A percentile compares a stretch with the other conserved stretches of the same genome.
These are phyloP conservation scores for Dinothrombium tinctorium DNA, from an alignment of 1,140 invertebrate species.

Conservation along the genomic window DNA sequence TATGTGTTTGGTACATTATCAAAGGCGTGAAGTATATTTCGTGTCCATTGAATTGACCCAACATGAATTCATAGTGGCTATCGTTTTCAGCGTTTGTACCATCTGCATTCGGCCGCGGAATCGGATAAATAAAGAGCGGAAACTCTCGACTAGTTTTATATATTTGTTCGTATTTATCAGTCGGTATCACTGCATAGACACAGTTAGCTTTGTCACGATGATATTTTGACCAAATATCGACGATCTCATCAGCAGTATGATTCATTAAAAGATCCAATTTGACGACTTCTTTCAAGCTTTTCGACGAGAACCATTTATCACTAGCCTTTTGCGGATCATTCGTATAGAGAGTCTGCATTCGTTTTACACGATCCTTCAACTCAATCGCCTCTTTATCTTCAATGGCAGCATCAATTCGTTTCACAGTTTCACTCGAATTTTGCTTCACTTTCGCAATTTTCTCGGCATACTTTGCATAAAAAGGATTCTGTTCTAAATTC, in stretches of 20 bases:
- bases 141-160: slow-evolving; percentile 2
- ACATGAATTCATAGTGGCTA: slow-evolving; percentile 7
- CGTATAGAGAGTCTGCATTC: background rate
- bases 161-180: slow-evolving; percentile 4
- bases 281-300: slow-evolving; percentile 7
- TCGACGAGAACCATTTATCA: background rate
- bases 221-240: slow-evolving; percentile 9
- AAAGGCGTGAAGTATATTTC: slow-evolving; percentile 8
- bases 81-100: background rate
- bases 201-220: slow-evolving; percentile 1
- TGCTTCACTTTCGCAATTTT: slow-evolving; percentile 8
- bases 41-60: slow-evolving; percentile 7
- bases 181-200: slow-evolving; percentile 4
- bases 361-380: background rate
- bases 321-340: background rate
- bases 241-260: slow-evolving; percentile 4
- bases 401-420: background rate
- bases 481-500: slow-evolving; percentile 11
- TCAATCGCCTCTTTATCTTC: background rate
- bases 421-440: background rate
- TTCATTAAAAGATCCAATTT: slow-evolving; percentile 9
- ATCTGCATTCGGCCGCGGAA: background rate
- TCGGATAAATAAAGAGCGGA: slow-evolving; percentile 5
- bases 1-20: slow-evolving; percentile 4
- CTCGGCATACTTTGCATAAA: slow-evolving; percentile 10